phyloP scores from a whole-genome alignment of 2,113 vertebrate species.

The Lagopus leucura region DNA sequence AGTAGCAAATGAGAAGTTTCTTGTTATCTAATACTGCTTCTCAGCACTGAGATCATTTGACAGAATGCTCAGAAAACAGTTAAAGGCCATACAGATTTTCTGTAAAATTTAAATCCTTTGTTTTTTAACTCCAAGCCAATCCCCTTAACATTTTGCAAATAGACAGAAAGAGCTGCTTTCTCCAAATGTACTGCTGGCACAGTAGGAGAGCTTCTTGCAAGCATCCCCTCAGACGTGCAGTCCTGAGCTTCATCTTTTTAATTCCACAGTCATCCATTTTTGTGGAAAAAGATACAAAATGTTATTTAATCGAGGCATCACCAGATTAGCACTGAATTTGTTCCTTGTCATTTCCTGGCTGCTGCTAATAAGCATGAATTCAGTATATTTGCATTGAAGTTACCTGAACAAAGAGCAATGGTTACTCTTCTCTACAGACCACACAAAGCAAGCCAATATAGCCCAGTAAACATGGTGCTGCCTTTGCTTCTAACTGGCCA shows the following conservation, averaged over 20 bases:
- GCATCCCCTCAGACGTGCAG: background rate
- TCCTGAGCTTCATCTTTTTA: background rate
- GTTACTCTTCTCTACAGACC: background rate
- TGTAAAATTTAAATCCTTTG: background rate
- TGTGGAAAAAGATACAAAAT: background rate
- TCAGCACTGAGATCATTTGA: background rate
- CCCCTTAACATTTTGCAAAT: background rate
- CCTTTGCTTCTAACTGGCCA: background rate
- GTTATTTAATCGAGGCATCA: background rate
- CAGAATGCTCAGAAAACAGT: background rate
- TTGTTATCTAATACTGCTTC: background rate
- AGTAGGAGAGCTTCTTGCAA: background rate
- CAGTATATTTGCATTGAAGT: background rate
- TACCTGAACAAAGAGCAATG: background rate
- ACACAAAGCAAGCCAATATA: accelerated
- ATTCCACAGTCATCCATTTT: background rate
- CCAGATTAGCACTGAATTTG: background rate
- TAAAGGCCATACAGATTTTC: background rate
- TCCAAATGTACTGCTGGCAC: background rate
- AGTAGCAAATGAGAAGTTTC: background rate
- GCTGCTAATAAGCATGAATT: background rate
- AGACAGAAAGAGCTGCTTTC: background rate
- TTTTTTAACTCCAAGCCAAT: background rate
- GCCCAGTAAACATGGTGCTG: background rate
- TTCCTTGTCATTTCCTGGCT: background rate